phyloP scores from a whole-genome alignment of 2,113 vertebrate species.

The Urocolius indicus region DNA sequence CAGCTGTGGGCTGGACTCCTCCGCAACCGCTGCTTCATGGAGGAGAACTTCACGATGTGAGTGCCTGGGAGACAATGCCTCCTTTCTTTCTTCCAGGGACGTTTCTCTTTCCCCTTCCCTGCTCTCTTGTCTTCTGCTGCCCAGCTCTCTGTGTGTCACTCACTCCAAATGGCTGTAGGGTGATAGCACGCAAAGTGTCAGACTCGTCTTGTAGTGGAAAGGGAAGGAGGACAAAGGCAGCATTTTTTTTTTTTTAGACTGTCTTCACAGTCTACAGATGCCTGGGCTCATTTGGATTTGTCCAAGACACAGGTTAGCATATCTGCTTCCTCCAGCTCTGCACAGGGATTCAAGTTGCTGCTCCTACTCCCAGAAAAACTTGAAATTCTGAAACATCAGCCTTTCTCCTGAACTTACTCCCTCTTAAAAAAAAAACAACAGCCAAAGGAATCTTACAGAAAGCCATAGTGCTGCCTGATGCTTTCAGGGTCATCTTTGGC shows the following conservation, averaged over 20 bases:
- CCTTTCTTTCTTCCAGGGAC: background rate
- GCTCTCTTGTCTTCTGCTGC: background rate
- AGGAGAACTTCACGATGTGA: constrained; percentile 87
- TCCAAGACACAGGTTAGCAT: background rate
- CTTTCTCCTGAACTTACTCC: background rate
- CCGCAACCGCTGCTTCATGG: constrained; percentile 85
- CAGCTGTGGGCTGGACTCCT: constrained; percentile 86
- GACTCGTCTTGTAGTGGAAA: background rate
- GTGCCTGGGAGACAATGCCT: background rate
- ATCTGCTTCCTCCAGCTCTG: background rate
- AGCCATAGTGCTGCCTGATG: background rate
- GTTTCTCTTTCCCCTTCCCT: background rate
- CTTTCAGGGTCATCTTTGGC: background rate
- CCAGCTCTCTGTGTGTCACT: background rate
- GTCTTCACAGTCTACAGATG: background rate
- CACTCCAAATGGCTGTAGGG: background rate
- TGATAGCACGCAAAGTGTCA: accelerated
- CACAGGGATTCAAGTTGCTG: background rate
- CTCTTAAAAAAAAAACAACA: background rate
- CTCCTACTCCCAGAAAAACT: background rate
- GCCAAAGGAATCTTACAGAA: background rate
- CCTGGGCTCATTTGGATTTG: background rate
- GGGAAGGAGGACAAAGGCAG: background rate
- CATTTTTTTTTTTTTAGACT: background rate
- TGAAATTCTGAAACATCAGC: background rate